Evolutionary conservation across 2,888 invertebrate genomes (phyloP).

Genomic region (Rhaphigaster nebulosa): DNA sequence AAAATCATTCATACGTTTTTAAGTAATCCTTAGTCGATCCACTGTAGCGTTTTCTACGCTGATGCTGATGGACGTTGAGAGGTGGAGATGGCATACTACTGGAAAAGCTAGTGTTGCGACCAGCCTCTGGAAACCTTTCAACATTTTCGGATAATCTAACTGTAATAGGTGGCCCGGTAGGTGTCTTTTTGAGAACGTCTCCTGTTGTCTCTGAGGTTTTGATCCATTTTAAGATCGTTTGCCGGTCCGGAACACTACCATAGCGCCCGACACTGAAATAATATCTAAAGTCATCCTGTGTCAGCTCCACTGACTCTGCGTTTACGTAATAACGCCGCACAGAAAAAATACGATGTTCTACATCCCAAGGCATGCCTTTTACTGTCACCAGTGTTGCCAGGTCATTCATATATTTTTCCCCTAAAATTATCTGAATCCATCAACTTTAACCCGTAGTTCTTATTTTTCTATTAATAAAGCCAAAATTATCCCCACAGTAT

Average conservation of each 20-base stretch:
- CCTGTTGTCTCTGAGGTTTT: slow-evolving; percentile 47
- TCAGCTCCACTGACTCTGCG: slow-evolving; percentile 54
- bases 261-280: slow-evolving; percentile 54
- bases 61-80: neutral
- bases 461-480: too few relatives aligned
- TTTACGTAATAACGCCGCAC: slow-evolving; percentile 57
- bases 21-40: neutral
- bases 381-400: too few relatives aligned
- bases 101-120: too few relatives aligned
- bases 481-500: too few relatives aligned
- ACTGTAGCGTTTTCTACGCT: neutral
- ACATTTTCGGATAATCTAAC: neutral
- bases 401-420: too few relatives aligned
- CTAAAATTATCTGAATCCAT: too few relatives aligned
- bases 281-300: slow-evolving; percentile 56
- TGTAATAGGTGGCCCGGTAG: neutral
- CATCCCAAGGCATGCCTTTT: slow-evolving; percentile 47
- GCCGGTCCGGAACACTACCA: slow-evolving; percentile 53
- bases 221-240: slow-evolving; percentile 58
- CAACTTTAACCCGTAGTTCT: too few relatives aligned
- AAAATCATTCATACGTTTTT: neutral
- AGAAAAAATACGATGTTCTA: slow-evolving; percentile 55
- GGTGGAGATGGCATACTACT: neutral
- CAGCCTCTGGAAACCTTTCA: neutral
- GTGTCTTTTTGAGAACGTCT: neutral